Evolutionary conservation across 2,113 vertebrate species (phyloP).

Genomic region (Atherinomorus stipes): DNA sequence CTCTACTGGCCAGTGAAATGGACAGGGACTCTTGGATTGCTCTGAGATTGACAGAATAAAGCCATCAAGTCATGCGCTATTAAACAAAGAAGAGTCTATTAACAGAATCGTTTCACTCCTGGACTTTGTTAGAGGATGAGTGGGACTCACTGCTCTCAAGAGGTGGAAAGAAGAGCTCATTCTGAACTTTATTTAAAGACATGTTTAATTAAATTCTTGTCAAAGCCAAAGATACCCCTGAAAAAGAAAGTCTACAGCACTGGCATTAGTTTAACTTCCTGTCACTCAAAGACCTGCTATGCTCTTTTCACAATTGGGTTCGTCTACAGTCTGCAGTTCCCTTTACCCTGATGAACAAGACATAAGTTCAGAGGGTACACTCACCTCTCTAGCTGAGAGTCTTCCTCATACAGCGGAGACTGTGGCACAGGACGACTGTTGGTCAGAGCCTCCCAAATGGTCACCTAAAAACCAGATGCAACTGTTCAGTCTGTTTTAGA

Average conservation of each 20-base stretch:
- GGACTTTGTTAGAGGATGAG: conserved; percentile 34
- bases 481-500: not conserved
- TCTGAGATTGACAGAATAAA: conserved; percentile 67
- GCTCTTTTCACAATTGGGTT: not conserved
- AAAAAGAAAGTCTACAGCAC: not conserved
- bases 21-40: conserved; percentile 93
- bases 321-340: not conserved
- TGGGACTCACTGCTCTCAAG: conserved; percentile 48
- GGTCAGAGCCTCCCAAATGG: conserved; percentile 95
- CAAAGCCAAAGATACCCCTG: conserved; percentile 23
- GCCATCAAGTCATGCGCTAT: not conserved
- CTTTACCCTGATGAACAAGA: not conserved
- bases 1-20: conserved; percentile 79
- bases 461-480: conserved; percentile 83
- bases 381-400: conserved; percentile 92
- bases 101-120: conserved; percentile 12
- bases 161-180: conserved; percentile 51
- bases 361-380: not conserved
- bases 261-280: not conserved
- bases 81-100: conserved; percentile 14
- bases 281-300: not conserved
- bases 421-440: conserved; percentile 87
- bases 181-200: conserved; percentile 48
- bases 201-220: conserved; percentile 58
- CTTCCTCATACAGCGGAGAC: conserved; percentile 87